A percentile compares a stretch with the other conserved stretches of the same genome.
Evolutionary conservation across 2,888 invertebrate species (phyloP).

Genomic region (Polydrusus tereticollis): DNA sequence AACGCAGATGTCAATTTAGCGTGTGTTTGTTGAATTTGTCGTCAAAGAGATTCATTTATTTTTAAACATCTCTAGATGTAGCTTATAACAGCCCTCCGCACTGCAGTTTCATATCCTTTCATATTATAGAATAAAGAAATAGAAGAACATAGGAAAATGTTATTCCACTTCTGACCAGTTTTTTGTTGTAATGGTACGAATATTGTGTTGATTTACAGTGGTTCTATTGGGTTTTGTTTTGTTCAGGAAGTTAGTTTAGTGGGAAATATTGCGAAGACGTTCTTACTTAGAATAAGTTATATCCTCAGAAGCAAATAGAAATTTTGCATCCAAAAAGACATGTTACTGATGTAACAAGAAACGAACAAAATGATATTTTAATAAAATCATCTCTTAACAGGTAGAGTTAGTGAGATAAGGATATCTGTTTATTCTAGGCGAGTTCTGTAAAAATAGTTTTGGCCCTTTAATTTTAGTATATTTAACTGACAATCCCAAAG

Average conservation of each 20-base stretch:
- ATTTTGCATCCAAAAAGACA: no score
- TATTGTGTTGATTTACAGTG: constrained; percentile 4
- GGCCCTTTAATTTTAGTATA: no score
- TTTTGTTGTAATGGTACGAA: background rate
- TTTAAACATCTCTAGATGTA: constrained; percentile 41
- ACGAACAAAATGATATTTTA: no score
- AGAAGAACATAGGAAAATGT: background rate
- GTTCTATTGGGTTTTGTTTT: background rate
- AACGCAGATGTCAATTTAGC: background rate
- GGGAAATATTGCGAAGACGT: no score
- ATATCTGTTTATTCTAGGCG: no score
- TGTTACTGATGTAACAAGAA: no score
- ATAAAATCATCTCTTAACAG: no score
- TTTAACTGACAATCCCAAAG: no score
- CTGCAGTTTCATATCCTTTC: constrained; percentile 29
- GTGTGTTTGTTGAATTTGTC: background rate
- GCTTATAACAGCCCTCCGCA: constrained; percentile 36
- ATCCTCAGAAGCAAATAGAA: no score
- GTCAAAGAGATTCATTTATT: constrained; percentile 6
- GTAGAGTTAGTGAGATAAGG: no score
- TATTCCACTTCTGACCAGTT: background rate
- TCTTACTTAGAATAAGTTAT: no score
- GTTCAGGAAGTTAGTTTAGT: background rate
- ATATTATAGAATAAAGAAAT: constrained; percentile 14
- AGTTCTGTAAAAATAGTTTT: no score